Evolutionary conservation across 2,113 vertebrate species (phyloP).

Genomic region (Rhagologus leucostigma): DNA sequence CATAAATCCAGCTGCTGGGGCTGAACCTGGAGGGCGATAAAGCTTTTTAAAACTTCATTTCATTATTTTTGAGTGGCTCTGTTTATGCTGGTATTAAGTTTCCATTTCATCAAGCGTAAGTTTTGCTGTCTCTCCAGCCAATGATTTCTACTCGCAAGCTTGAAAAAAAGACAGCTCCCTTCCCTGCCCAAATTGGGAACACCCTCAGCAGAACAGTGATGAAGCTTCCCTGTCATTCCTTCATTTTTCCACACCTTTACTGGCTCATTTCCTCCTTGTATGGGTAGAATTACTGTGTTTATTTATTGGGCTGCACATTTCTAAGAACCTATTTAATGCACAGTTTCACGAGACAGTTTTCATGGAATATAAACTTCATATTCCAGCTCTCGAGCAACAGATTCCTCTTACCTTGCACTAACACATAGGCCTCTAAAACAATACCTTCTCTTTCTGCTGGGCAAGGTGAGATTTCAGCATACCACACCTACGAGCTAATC

Average conservation of each 20-base stretch:
- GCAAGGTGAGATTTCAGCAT: not conserved
- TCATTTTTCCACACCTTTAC: not conserved
- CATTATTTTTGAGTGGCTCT: conserved; percentile 28
- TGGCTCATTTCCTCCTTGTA: not conserved
- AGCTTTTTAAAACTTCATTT: conserved; percentile 43
- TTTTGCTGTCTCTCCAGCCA: not conserved
- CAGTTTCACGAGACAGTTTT: conserved; percentile 5
- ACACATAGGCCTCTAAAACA: not conserved
- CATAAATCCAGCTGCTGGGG: conserved; percentile 33
- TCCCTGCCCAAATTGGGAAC: not conserved
- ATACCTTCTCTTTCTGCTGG: not conserved
- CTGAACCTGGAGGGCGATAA: conserved; percentile 11
- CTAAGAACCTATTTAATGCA: conserved; percentile 11
- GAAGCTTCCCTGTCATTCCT: not conserved
- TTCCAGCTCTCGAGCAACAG: not conserved
- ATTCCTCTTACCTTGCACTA: not conserved
- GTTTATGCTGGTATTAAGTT: conserved; percentile 33
- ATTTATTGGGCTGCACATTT: conserved; percentile 4
- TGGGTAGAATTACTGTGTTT: not conserved
- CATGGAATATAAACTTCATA: conserved; percentile 30
- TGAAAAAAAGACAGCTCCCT: not conserved
- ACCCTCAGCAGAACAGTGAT: not conserved
- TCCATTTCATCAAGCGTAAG: not conserved
- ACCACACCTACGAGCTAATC: not conserved
- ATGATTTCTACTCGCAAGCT: not conserved